phyloP scores from a whole-genome alignment of 1,140 invertebrate species.

The Muscidifurax raptorellus region DNA sequence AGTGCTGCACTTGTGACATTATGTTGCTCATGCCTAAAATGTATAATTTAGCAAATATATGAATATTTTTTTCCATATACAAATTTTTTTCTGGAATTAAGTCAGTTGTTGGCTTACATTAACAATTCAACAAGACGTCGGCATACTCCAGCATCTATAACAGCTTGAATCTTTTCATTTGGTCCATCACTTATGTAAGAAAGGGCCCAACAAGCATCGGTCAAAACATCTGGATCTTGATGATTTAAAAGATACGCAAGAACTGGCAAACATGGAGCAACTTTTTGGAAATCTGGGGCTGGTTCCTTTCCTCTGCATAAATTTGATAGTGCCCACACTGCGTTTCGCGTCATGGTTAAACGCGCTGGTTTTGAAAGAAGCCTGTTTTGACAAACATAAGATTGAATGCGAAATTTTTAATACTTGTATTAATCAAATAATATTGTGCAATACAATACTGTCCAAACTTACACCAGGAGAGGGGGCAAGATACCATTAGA shows the following conservation, averaged over 20 bases:
- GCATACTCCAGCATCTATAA: conserved; percentile 97
- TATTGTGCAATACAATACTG: neutral
- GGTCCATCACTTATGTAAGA: conserved; percentile 97
- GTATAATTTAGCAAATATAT: conserved; percentile 35
- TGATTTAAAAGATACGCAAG: conserved; percentile 92
- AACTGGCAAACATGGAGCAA: conserved; percentile 89
- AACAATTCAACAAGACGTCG: conserved; percentile 94
- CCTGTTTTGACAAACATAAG: conserved; percentile 73
- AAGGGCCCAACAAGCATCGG: conserved; percentile 92
- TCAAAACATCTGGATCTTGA: conserved; percentile 92
- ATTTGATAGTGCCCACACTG: conserved; percentile 98
- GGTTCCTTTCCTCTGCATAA: conserved; percentile 97
- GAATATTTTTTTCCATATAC: conserved; percentile 1
- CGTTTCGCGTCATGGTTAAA: conserved; percentile 95
- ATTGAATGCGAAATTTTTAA: neutral
- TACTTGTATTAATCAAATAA: neutral
- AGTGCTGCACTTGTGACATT: conserved; percentile 97
- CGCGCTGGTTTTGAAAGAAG: conserved; percentile 88
- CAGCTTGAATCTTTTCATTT: conserved; percentile 98
- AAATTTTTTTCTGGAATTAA: neutral
- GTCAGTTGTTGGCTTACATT: conserved; percentile 82
- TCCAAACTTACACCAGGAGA: conserved; percentile 85
- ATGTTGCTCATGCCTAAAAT: conserved; percentile 86
- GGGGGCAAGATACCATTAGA: conserved; percentile 90
- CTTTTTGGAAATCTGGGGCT: conserved; percentile 94